Evolutionary conservation across 30 jellyfish, hydroid and myxozoan genomes (phyloP), one percentile per base, ranked within the genome.

Genomic region (Turritopsis rubra): DNA sequence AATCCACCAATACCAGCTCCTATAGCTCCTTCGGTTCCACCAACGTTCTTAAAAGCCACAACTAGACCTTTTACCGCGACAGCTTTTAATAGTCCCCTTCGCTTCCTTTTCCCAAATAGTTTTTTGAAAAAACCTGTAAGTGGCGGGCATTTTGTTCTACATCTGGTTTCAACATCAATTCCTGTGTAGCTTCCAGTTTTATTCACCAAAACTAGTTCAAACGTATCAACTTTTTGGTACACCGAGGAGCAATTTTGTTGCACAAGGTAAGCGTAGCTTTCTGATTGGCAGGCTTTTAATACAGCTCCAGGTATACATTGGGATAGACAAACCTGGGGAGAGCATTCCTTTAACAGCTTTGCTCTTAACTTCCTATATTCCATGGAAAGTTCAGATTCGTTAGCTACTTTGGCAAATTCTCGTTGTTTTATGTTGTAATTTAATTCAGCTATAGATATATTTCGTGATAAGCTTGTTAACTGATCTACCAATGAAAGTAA

Each of bases 141-240:
- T 18, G 96, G 96, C 0, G 96, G 96, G 66, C 96, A 88, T 52
- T 72, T 77, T 52, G 90, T 82, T 52, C 27, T 19, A 83, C 96
- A 88, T 29, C 54, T 22, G 1, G 73, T 19, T 13, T 66, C 23
- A 26, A 81, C 75, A 65, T 27, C 22, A 71, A 73, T 52, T 8
- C 87, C 30, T 21, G 71, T 52, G 29, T 17, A 88, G 21, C 83
- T 70, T n/a, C 31, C 79, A 16, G 65, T 28, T 13, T 75, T 28
- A 1, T 89, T 24, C 22, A 82, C 82, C 28, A 54, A 26, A 66
- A 60, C 73, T 29, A 75, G 65, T 60, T 81, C 90, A 1, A 83
- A 65, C 54, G 28, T 65, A 18, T 66, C 73, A 13, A 18, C 65
- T 24, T 21, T 31, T 28, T 82, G 83, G 18, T 81, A 26, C 22